A percentile compares a stretch with the other conserved stretches of the same genome.
Conservation (phyloP, 2,113 vertebrate genomes). For the Nibea coibor region DNA sequence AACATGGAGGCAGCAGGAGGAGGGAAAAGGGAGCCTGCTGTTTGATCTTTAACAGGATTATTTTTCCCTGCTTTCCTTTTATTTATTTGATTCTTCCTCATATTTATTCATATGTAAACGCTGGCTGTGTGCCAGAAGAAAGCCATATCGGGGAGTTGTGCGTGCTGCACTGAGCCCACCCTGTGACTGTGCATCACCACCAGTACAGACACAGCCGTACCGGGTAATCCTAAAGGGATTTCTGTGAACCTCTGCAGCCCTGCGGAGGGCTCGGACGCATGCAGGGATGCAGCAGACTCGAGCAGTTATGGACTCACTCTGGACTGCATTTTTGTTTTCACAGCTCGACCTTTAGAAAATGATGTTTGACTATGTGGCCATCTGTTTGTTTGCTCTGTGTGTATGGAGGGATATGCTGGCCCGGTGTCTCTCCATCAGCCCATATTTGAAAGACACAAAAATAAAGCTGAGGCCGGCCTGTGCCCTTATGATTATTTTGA, state of each 20-base stretch:
- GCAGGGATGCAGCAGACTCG: conserved; percentile 13
- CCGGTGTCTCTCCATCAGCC: conserved; percentile 35
- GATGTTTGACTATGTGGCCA: conserved; percentile 50
- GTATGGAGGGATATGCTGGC: conserved; percentile 21
- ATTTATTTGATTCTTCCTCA: conserved; percentile 77
- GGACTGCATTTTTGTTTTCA: conserved; percentile 46
- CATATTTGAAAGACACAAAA: conserved; percentile 23
- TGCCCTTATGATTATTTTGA: conserved; percentile 54
- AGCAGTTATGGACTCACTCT: conserved; percentile 19
- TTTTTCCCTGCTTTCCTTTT: conserved; percentile 71
- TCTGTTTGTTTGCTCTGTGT: conserved; percentile 50
- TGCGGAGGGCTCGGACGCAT: conserved; percentile 24
- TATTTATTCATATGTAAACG: conserved; percentile 80
- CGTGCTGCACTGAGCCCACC: conserved; percentile 52
- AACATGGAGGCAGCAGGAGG: conserved; percentile 55
- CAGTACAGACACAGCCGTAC: conserved; percentile 39
- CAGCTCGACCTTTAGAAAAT: conserved; percentile 57
- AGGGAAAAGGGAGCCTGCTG: conserved; percentile 65
- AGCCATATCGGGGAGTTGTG: conserved; percentile 50
- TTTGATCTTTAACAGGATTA: conserved; percentile 85
- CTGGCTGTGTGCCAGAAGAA: conserved; percentile 61
- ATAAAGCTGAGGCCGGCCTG: conserved; percentile 32
- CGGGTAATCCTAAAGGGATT: conserved; percentile 67
- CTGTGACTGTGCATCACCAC: conserved; percentile 58
- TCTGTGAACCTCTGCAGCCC: conserved; percentile 47